Evolutionary conservation across 1,140 invertebrate species (phyloP).

Genomic region (Epicauta chinensis): DNA sequence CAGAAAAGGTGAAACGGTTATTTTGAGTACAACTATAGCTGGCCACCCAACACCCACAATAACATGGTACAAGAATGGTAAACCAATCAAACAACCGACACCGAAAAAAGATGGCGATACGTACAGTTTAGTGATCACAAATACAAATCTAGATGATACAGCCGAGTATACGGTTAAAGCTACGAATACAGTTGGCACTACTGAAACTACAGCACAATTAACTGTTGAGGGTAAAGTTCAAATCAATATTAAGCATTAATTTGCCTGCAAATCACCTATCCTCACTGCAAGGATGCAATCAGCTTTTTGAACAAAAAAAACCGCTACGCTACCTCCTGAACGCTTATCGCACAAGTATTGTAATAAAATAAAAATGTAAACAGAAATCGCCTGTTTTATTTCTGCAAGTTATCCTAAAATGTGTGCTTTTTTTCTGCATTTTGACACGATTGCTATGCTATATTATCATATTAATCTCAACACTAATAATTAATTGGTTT

Average conservation of each 20-base stretch:
- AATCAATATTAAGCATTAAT: too few species aligned
- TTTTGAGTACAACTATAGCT: slow-evolving; percentile 68
- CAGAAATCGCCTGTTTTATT: not conserved
- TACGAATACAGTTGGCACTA: slow-evolving; percentile 67
- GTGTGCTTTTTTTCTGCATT: not conserved
- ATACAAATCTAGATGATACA: slow-evolving; percentile 59
- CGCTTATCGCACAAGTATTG: not conserved
- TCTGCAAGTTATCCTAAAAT: not conserved
- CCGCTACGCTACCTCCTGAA: too few species aligned
- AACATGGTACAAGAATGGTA: slow-evolving; percentile 72
- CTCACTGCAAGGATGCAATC: too few species aligned
- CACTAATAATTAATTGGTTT: not conserved
- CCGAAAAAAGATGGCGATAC: slow-evolving; percentile 61
- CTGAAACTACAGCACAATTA: slow-evolving; percentile 66
- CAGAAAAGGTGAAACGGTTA: slow-evolving; percentile 70
- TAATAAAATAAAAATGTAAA: not conserved
- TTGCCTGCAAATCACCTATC: too few species aligned
- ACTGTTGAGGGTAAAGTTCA: slow-evolving; percentile 67
- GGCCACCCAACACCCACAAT: slow-evolving; percentile 75
- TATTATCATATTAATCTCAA: not conserved
- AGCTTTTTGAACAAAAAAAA: too few species aligned
- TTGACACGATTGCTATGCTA: not conserved
- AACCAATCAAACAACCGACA: slow-evolving; percentile 52
- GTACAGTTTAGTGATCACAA: slow-evolving; percentile 60
- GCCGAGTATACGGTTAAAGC: slow-evolving; percentile 78